Evolutionary conservation across 2,888 invertebrate species (phyloP), one percentile per base, ranked within the genome.

Genomic region (Steromphala cineraria): DNA sequence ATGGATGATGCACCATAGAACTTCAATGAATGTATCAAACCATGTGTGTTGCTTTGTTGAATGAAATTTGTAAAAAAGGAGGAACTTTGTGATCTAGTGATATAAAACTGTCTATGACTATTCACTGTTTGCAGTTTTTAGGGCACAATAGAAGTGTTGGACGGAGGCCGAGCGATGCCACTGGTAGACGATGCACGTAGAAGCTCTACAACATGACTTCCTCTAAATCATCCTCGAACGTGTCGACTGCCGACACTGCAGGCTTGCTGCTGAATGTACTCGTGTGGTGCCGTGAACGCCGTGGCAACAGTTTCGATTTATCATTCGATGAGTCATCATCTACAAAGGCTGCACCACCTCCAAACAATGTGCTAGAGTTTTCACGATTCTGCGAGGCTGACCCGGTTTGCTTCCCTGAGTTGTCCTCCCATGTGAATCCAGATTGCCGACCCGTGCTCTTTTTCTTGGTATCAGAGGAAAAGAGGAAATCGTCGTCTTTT

Each of bases 221-320:
- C 84, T 92, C 92, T 76, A 93, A 88, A 80, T 92, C 92, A 86
- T 92, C 91, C 67, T 91, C 92, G 80, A 89, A 84, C 78, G 87
- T 84, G 80, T 92, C 92, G 0, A 92, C 86, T 2, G 92, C 90
- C 19, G 85, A 89, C 5, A 91, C 88, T 0, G 90, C 87, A 10
- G 92, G 91, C 36, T 89, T 88, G 19, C 85, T 84, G 67, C 87
- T 87, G 71, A 91, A 88, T 46, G 92, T 90, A n/a, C 87, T 89
- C 5, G 87, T 40, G 1, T 85, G 82, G 67, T 90, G 90, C 40
- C 90, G 84, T 10, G 79, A 81, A 78, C 90, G 84, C 13, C 87
- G 80, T 28, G 90, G 89, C 53, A 89, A 81, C 76, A 88, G 75
- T 74, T 85, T 83, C 15, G 83, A 67, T 56, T 81, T 83, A 24